Conservation (phyloP, 2,113 vertebrate species). For the Hyperopisus bebe region DNA sequence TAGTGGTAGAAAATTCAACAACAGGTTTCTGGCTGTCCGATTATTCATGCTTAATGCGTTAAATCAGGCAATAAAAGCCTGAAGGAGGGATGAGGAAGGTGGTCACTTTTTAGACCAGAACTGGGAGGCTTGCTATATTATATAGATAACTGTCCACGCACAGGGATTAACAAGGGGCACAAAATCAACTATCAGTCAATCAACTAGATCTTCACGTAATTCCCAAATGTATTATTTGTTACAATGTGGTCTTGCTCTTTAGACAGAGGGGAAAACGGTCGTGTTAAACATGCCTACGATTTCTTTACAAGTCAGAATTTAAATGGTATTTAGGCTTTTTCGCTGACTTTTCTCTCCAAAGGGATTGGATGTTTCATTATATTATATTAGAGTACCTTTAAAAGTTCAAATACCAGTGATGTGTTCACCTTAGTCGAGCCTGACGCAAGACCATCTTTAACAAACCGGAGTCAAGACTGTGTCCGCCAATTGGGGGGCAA, state of each 20-base stretch:
- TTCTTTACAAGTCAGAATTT: not conserved
- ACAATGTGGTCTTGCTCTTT: not conserved
- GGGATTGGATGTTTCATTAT: not conserved
- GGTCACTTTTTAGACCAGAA: not conserved
- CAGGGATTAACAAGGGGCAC: not conserved
- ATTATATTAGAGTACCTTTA: not conserved
- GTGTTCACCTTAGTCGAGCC: not conserved
- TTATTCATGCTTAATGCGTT: slow-evolving; percentile 16
- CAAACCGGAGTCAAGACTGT: not conserved
- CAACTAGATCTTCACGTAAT: not conserved
- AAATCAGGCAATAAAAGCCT: slow-evolving; percentile 6
- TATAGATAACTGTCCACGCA: not conserved
- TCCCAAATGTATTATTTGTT: not conserved
- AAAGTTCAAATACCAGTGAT: not conserved
- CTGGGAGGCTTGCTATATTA: not conserved
- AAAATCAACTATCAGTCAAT: not conserved
- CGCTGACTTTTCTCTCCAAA: not conserved
- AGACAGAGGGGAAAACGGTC: not conserved
- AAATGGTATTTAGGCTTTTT: not conserved
- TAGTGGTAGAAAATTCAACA: slow-evolving; percentile 21
- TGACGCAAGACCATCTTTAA: not conserved
- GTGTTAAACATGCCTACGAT: not conserved
- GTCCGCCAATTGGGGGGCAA: not conserved
- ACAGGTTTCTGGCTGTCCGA: not conserved
- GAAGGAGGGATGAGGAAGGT: not conserved